Percentiles rank a stretch among this genome's conserved stretches.
Evolutionary conservation across 2,888 invertebrate species (phyloP).

Genomic region (Halocaridina rubra): DNA sequence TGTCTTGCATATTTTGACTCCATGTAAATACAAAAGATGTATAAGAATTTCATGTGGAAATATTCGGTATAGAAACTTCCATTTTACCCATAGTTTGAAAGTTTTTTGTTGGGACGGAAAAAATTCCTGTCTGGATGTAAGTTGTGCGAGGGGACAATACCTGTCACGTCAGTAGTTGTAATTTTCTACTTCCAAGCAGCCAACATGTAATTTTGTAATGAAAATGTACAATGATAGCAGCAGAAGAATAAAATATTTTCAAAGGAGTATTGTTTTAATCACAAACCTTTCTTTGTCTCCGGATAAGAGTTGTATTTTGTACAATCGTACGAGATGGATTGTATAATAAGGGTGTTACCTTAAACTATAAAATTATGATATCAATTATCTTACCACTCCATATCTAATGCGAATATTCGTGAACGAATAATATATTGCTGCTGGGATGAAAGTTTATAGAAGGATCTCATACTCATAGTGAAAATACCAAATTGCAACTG

Average conservation of each 20-base stretch:
- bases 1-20: neutral
- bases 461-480: too few species aligned
- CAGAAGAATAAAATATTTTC: slow-evolving; percentile 62
- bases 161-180: slow-evolving; percentile 55
- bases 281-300: neutral
- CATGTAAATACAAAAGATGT: neutral
- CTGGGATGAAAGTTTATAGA: too few species aligned
- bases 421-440: too few species aligned
- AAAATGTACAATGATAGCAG: slow-evolving; percentile 61
- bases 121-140: slow-evolving; percentile 21
- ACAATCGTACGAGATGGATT: neutral
- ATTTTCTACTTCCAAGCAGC: slow-evolving; percentile 61
- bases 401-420: too few species aligned
- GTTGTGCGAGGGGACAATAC: slow-evolving; percentile 57
- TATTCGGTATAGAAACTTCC: neutral
- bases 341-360: neutral
- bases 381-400: neutral
- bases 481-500: too few species aligned
- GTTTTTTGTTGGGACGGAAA: too few species aligned
- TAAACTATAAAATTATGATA: neutral
- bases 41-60: neutral
- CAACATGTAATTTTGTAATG: slow-evolving; percentile 59
- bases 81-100: neutral
- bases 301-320: neutral
- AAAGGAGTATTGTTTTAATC: slow-evolving; percentile 31